Evolutionary conservation across 2,888 invertebrate species (phyloP), one percentile per base, ranked within the genome.

Genomic region (Plagodis dolabraria): DNA sequence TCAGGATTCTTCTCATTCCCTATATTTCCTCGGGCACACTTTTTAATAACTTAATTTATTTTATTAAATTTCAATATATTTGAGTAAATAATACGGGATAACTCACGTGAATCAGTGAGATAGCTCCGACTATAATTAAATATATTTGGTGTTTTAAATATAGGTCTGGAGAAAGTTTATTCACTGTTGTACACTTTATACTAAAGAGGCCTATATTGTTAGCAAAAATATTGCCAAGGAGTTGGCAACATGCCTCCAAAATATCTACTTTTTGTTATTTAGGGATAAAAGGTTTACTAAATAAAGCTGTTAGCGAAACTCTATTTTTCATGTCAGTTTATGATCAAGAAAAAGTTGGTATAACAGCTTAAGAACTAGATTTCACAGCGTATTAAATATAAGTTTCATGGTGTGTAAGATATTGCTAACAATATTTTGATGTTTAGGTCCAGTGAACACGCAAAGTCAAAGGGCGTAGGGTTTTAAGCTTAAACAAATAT

Each of bases 231-330:
- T 44, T 45, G 56, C 11, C 45, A 40, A 33, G 46, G 54, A 55
- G 57, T 53, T 63, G 65, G 65, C 65, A 63, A 54, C 58, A 53
- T 57, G 65, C 65, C 63, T 47, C 53, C 47, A 47, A 48, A 62
- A 60, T 47, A 60, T 50, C 55, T 56, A 56, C 58, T 58, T 54
- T 55, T 48, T 52, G 60, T 63, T 65, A 63, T 65, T 65, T 58
- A 60, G 53, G 63, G 60, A 63, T 55, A 64, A 55, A 60, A 60
- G 53, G 55, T 63, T 60, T 58, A 57, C 58, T 58, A 56, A 53
- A 60, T 60, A 56, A 60, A 56, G 60, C 60, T 60, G 60, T 56
- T 60, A 60, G 52, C 43, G 52, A 45, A 60, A 60, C 60, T 60
- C 60, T 45, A 60, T 60, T 60, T 56, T 47, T 60, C 60, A 60